These are phyloP conservation scores for Lipophrys pholis DNA, from an alignment of 2,113 vertebrate genomes.

Conservation along the genomic window DNA sequence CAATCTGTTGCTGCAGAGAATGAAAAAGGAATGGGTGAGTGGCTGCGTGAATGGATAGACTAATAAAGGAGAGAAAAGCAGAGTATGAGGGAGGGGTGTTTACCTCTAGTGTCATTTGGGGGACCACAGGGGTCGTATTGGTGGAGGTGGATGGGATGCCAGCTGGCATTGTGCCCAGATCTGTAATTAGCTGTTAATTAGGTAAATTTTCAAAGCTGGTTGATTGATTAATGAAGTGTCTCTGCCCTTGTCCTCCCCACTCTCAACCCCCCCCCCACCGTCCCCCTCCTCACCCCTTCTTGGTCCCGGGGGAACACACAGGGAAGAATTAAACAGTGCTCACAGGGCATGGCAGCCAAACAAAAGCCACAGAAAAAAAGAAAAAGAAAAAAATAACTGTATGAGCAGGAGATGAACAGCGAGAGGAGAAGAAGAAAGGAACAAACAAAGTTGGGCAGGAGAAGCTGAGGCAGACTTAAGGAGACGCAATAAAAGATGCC, in stretches of 20 bases:
- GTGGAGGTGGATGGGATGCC: constrained; percentile 58
- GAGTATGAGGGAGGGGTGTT: constrained; percentile 61
- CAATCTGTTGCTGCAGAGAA: constrained; percentile 33
- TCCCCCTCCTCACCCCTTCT: constrained; percentile 6
- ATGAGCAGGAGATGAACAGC: constrained; percentile 42
- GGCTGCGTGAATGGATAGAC: constrained; percentile 32
- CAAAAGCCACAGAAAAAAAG: constrained; percentile 46
- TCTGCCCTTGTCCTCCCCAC: constrained; percentile 69
- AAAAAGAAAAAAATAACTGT: constrained; percentile 6
- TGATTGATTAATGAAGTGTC: constrained; percentile 84
- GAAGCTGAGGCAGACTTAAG: constrained; percentile 31
- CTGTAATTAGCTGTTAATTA: constrained; percentile 81
- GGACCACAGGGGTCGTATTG: constrained; percentile 63
- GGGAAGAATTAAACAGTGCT: constrained; percentile 73
- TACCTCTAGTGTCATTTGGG: constrained; percentile 72
- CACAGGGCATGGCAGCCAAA: constrained; percentile 71
- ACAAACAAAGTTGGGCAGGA: constrained; percentile 25
- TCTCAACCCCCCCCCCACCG: not conserved
- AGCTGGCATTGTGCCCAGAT: constrained; percentile 74
- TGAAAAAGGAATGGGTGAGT: constrained; percentile 14
- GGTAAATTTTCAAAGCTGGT: constrained; percentile 79
- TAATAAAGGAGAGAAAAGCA: constrained; percentile 51
- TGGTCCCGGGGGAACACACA: constrained; percentile 37
- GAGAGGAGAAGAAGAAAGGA: constrained; percentile 23
- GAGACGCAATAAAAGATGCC: constrained; percentile 51